Conservation (phyloP, 1,140 invertebrate species). For the Dysdera silvatica region DNA sequence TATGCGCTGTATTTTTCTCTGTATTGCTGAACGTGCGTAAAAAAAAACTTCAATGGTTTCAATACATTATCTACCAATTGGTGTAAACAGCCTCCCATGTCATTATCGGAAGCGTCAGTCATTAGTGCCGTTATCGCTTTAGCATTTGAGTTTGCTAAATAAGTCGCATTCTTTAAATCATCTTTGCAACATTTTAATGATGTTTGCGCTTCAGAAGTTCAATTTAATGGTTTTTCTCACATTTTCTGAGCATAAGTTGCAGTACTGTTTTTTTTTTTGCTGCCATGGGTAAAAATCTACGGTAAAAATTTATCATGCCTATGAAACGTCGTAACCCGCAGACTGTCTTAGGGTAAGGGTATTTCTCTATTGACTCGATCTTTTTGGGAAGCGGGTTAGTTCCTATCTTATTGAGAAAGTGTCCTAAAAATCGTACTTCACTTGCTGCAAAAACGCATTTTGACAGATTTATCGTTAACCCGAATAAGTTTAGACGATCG, state of each 20-base stretch:
- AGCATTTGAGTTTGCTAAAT: constrained; percentile 11
- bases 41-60: constrained; percentile 31
- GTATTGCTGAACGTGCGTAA: constrained; percentile 7
- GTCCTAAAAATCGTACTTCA: constrained; percentile 20
- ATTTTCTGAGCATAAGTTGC: neutral
- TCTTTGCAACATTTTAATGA: constrained; percentile 44
- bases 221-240: constrained; percentile 5
- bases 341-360: constrained; percentile 37
- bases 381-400: constrained; percentile 5
- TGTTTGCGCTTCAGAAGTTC: constrained; percentile 26
- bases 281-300: constrained; percentile 6
- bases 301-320: constrained; percentile 44
- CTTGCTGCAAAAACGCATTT: constrained; percentile 27
- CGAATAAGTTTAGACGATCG: constrained; percentile 34
- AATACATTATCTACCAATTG: constrained; percentile 7
- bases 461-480: constrained; percentile 37
- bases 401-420: constrained; percentile 1
- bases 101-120: constrained; percentile 23
- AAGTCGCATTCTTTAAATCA: constrained; percentile 31
- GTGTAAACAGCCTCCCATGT: constrained; percentile 23
- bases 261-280: neutral
- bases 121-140: constrained; percentile 5
- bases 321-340: constrained; percentile 39
- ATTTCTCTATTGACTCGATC: constrained; percentile 6
- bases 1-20: constrained; percentile 30